Conservation (phyloP, 2,797 vertebrate species). For the Avahi laniger region DNA sequence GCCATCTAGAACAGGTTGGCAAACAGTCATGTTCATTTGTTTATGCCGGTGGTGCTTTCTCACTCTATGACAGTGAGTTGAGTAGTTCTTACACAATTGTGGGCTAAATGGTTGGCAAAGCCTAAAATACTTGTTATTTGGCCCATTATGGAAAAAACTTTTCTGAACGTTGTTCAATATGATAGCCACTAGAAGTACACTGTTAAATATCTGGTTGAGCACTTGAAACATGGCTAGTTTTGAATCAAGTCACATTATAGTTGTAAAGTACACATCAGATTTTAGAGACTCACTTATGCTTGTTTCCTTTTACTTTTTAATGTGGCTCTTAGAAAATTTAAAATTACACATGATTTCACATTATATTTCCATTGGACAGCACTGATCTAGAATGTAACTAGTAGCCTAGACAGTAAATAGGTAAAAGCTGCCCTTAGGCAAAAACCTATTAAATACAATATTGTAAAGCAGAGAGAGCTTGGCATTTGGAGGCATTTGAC, state of each 20-base stretch:
- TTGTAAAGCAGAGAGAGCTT: background rate
- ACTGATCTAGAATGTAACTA: background rate
- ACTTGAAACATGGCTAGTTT: background rate
- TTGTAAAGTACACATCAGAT: background rate
- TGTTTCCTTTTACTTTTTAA: background rate
- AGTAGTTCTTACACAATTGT: background rate
- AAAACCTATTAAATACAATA: background rate
- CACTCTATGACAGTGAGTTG: background rate
- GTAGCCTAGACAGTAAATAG: background rate
- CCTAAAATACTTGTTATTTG: too few relatives aligned
- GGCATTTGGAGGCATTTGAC: background rate
- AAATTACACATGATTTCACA: background rate
- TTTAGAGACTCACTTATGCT: conserved; percentile 19
- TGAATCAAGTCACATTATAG: background rate
- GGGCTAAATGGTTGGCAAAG: background rate
- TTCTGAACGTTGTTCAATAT: background rate
- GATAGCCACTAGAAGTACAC: background rate
- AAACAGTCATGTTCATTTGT: background rate
- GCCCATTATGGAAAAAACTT: background rate
- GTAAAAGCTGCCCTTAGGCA: background rate
- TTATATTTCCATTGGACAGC: background rate
- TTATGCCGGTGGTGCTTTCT: background rate
- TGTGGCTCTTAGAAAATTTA: too few relatives aligned
- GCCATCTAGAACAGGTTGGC: background rate
- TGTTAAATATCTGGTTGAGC: background rate